These are phyloP conservation scores for Coranthus polyacanthus DNA, from an alignment of 2,797 vertebrate genomes.

Conservation along the genomic window DNA sequence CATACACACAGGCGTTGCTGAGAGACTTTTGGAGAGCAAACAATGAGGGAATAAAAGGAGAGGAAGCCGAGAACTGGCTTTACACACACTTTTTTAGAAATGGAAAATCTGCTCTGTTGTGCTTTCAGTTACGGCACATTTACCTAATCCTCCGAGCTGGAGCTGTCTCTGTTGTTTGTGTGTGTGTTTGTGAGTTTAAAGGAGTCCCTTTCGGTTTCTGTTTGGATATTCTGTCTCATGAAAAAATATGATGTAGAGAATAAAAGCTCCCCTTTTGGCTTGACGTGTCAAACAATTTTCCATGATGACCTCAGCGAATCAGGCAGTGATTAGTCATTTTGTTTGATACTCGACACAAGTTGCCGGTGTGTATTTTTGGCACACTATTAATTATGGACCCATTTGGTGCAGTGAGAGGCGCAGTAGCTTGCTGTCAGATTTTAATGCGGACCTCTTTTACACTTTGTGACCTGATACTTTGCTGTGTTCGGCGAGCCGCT, in stretches of 20 bases:
- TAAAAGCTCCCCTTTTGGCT: constrained; percentile 28
- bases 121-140: constrained; percentile 53
- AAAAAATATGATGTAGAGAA: constrained; percentile 29
- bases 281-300: constrained; percentile 53
- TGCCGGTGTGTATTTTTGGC: constrained; percentile 70
- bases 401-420: constrained; percentile 25
- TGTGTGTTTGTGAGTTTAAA: constrained; percentile 7
- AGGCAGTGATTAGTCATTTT: constrained; percentile 58
- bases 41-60: constrained; percentile 63
- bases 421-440: constrained; percentile 37
- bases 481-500: neutral
- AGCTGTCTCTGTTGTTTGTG: constrained; percentile 17
- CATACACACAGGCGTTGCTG: constrained; percentile 63
- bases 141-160: constrained; percentile 39
- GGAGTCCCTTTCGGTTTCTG: constrained; percentile 11
- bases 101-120: constrained; percentile 55
- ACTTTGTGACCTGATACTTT: constrained; percentile 11
- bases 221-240: constrained; percentile 9
- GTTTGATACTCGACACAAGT: constrained; percentile 70
- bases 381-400: constrained; percentile 37
- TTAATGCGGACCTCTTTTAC: constrained; percentile 18
- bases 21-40: constrained; percentile 69
- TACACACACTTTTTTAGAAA: constrained; percentile 54
- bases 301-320: constrained; percentile 50
- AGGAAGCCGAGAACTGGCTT: constrained; percentile 60